phyloP scores from a whole-genome alignment of 1,140 invertebrate genomes.

The Leptestheria dahalacensis region DNA sequence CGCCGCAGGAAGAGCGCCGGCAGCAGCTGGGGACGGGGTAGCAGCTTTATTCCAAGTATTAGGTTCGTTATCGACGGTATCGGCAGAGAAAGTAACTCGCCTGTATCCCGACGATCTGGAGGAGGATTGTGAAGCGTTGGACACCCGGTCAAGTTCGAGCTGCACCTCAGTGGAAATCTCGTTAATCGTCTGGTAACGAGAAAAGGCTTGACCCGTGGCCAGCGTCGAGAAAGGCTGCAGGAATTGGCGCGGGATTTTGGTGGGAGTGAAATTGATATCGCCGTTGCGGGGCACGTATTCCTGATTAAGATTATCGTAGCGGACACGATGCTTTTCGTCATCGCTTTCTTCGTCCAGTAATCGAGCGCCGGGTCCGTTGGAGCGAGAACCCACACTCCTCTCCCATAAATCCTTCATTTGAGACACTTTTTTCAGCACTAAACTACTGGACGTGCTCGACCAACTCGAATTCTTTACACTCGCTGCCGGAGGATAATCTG shows the following conservation, averaged over 20 bases:
- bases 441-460: background rate
- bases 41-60: background rate
- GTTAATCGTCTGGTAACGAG: constrained; percentile 4
- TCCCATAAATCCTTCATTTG: constrained; percentile 13
- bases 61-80: constrained; percentile 14
- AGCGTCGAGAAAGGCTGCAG: background rate
- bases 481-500: background rate
- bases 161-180: background rate
- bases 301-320: background rate
- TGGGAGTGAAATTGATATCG: background rate
- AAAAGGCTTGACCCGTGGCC: background rate
- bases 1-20: background rate
- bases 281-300: constrained; percentile 3
- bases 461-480: background rate
- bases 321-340: constrained; percentile 1
- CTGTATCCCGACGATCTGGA: constrained; percentile 14
- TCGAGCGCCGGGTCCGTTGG: background rate
- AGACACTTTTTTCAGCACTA: constrained; percentile 3
- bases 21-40: background rate
- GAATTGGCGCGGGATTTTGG: background rate
- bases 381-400: background rate
- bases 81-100: constrained; percentile 14
- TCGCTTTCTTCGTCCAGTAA: constrained; percentile 6
- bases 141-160: background rate
- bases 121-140: constrained; percentile 3